Evolutionary conservation across 2,113 vertebrate species (phyloP).

Genomic region (Dascyllus trimaculatus): DNA sequence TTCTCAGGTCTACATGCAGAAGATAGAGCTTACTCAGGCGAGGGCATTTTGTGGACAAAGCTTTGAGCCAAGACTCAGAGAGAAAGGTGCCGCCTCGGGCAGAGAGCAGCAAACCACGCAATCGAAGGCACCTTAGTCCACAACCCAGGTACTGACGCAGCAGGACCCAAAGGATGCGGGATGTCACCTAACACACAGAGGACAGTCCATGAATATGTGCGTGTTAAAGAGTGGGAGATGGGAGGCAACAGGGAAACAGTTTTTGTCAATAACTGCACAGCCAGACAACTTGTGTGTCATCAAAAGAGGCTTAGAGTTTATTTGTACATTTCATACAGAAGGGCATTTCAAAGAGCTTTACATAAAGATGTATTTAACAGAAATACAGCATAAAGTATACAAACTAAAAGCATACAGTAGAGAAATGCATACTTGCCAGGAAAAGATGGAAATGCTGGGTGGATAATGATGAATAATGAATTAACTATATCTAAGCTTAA

Average conservation of each 20-base stretch:
- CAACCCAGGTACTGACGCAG: slow-evolving; percentile 85
- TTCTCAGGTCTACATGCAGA: slow-evolving; percentile 81
- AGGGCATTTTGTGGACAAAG: slow-evolving; percentile 82
- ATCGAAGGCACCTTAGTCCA: slow-evolving; percentile 79
- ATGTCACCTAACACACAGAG: slow-evolving; percentile 79
- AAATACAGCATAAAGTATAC: not conserved
- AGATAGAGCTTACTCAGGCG: slow-evolving; percentile 82
- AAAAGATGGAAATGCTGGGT: no score
- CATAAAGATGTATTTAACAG: not conserved
- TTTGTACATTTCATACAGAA: slow-evolving; percentile 15
- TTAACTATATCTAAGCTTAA: no score
- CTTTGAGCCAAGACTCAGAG: slow-evolving; percentile 85
- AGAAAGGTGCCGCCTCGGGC: slow-evolving; percentile 82
- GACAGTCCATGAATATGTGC: slow-evolving; percentile 24
- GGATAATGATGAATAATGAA: no score
- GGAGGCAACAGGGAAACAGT: slow-evolving; percentile 11
- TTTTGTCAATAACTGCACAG: slow-evolving; percentile 32
- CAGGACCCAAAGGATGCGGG: slow-evolving; percentile 84
- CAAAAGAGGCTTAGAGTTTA: not conserved
- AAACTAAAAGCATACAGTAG: not conserved
- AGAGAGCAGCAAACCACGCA: slow-evolving; percentile 84
- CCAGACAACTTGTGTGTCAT: slow-evolving; percentile 13
- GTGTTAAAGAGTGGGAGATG: not conserved
- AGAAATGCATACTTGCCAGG: no score
- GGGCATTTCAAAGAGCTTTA: slow-evolving; percentile 9